Percentiles rank a stretch among this genome's conserved stretches.
Conservation (phyloP, 1,140 invertebrate genomes). For the Nautilus pompilius region DNA sequence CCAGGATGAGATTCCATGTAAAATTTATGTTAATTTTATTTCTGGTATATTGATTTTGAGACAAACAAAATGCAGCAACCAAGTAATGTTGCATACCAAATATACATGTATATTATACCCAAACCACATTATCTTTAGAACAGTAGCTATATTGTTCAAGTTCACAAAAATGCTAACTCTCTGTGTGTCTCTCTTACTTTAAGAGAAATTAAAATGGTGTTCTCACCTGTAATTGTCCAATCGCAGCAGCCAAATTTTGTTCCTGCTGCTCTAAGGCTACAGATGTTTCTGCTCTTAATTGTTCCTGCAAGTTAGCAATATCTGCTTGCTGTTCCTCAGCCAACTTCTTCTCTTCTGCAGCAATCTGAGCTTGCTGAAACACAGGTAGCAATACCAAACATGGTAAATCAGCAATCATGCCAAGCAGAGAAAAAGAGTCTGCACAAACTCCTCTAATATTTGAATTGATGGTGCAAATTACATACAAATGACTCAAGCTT, state of each 20-base stretch:
- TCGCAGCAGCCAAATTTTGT: slow-evolving; percentile 35
- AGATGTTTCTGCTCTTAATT: slow-evolving; percentile 40
- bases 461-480: neutral
- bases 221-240: slow-evolving; percentile 46
- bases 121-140: neutral
- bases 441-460: too few species aligned
- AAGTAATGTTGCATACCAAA: neutral
- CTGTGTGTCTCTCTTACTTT: too few species aligned
- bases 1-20: neutral
- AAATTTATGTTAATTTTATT: neutral
- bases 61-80: neutral
- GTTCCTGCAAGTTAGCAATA: slow-evolving; percentile 25
- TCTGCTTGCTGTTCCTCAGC: slow-evolving; percentile 29
- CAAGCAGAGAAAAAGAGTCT: too few species aligned
- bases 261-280: slow-evolving; percentile 41
- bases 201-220: too few species aligned
- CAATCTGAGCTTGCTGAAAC: slow-evolving; percentile 27
- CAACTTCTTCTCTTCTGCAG: slow-evolving; percentile 29
- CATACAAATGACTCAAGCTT: neutral
- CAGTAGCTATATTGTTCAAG: neutral
- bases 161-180: neutral
- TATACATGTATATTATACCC: neutral
- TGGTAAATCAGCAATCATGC: neutral
- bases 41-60: neutral
- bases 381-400: neutral